A percentile compares a stretch with the other conserved stretches of the same genome.
Conservation (phyloP, 2,888 invertebrate genomes). For the Acleris emargana region DNA sequence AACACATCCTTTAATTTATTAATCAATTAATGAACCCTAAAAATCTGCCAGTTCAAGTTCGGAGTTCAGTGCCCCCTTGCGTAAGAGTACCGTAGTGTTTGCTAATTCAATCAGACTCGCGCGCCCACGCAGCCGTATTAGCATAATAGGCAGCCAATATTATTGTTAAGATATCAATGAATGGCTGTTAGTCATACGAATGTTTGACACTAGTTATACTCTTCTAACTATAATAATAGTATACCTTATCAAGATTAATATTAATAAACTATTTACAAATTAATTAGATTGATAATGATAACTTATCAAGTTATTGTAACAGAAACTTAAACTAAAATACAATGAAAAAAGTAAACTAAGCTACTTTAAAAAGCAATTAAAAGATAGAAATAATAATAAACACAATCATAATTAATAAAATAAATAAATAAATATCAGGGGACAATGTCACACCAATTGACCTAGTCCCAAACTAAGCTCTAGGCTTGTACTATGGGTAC, state of each 20-base stretch:
- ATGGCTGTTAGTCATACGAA: slow-evolving; percentile 30
- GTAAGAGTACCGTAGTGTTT: slow-evolving; percentile 41
- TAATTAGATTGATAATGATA: too few species aligned
- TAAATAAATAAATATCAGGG: too few species aligned
- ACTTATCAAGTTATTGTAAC: too few species aligned
- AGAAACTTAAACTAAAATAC: too few species aligned
- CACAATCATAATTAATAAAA: too few species aligned
- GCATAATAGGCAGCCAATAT: slow-evolving; percentile 37
- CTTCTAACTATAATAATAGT: background rate
- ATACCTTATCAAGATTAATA: background rate
- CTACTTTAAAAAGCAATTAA: too few species aligned
- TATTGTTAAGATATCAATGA: slow-evolving; percentile 40
- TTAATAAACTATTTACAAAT: too few species aligned
- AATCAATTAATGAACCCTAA: slow-evolving; percentile 14
- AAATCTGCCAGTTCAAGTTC: slow-evolving; percentile 42
- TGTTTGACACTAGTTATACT: slow-evolving; percentile 2
- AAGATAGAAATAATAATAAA: too few species aligned
- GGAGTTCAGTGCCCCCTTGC: slow-evolving; percentile 49
- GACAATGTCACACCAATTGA: too few species aligned
- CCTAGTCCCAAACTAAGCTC: too few species aligned
- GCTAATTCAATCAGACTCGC: slow-evolving; percentile 42
- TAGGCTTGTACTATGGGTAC: too few species aligned
- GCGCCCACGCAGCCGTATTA: slow-evolving; percentile 39
- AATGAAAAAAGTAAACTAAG: too few species aligned
- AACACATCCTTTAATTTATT: background rate